Conservation (phyloP, 2,888 invertebrate genomes). For the Hesperia comma region DNA sequence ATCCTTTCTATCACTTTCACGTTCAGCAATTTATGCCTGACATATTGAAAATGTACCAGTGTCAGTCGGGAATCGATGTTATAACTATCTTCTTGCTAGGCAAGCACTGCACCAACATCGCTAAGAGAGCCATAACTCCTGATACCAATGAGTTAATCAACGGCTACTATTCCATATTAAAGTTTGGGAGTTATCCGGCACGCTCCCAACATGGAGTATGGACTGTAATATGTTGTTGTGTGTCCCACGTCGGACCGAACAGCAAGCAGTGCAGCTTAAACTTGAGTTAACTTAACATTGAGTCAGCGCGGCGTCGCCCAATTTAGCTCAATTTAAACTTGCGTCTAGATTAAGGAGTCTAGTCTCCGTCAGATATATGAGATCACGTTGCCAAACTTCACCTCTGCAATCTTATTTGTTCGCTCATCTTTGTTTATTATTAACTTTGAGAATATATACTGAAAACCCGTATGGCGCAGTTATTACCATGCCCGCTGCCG, state of each 20-base stretch:
- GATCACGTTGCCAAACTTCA: conserved; percentile 15
- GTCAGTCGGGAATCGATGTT: too few relatives aligned
- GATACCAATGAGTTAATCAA: not conserved
- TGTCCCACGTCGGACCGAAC: not conserved
- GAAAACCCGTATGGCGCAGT: too few relatives aligned
- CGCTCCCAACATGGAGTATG: not conserved
- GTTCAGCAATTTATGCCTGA: too few relatives aligned
- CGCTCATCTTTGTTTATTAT: not conserved
- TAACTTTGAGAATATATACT: not conserved
- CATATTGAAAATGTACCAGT: too few relatives aligned
- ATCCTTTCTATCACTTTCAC: too few relatives aligned
- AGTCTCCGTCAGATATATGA: conserved; percentile 17
- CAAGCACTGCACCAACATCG: too few relatives aligned
- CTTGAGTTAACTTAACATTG: conserved; percentile 17
- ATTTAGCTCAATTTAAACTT: conserved; percentile 27
- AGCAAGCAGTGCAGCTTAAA: conserved; percentile 13
- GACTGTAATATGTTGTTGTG: not conserved
- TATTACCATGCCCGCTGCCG: too few relatives aligned
- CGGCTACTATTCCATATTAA: not conserved
- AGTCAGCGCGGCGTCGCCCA: conserved; percentile 8
- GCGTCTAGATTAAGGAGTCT: conserved; percentile 21
- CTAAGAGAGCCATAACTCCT: too few relatives aligned
- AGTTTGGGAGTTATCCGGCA: not conserved
- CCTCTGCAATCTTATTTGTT: conserved; percentile 1
- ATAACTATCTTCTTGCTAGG: too few relatives aligned